A percentile compares a stretch with the other conserved stretches of the same genome.
These are phyloP conservation scores for Chromobotia macracanthus DNA, from an alignment of 2,797 vertebrate species.

Conservation along the genomic window DNA sequence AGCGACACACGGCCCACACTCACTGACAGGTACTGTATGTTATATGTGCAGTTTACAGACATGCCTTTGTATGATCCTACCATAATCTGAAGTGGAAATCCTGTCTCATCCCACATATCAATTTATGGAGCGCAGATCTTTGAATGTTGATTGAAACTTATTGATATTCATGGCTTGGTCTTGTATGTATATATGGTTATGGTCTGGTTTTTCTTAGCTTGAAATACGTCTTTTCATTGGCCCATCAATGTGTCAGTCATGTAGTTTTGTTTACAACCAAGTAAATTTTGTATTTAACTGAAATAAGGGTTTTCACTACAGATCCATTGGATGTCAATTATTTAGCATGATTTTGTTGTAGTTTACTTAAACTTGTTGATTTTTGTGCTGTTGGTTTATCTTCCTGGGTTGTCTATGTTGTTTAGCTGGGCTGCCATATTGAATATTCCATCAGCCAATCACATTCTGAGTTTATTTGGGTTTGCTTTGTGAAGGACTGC, in stretches of 20 bases:
- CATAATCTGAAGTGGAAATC: background rate
- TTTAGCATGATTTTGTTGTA: background rate
- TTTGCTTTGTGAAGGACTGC: background rate
- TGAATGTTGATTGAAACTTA: background rate
- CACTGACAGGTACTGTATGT: constrained; percentile 87
- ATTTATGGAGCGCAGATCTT: background rate
- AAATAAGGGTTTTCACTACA: background rate
- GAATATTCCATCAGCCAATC: background rate
- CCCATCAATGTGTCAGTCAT: background rate
- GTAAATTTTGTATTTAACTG: too few relatives aligned
- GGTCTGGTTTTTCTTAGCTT: background rate
- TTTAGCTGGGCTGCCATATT: background rate
- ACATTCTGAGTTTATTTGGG: background rate
- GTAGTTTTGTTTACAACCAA: background rate
- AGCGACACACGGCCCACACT: constrained; percentile 96
- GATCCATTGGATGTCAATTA: background rate
- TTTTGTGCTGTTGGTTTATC: background rate
- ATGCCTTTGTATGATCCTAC: background rate
- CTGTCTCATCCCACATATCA: background rate
- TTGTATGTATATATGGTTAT: too few relatives aligned
- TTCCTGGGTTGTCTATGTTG: background rate
- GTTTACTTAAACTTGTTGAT: background rate
- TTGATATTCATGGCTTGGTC: background rate
- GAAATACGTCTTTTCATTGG: background rate
- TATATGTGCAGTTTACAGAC: background rate